Evolutionary conservation across 1,140 invertebrate species (phyloP).

Genomic region (Augochlora pura): DNA sequence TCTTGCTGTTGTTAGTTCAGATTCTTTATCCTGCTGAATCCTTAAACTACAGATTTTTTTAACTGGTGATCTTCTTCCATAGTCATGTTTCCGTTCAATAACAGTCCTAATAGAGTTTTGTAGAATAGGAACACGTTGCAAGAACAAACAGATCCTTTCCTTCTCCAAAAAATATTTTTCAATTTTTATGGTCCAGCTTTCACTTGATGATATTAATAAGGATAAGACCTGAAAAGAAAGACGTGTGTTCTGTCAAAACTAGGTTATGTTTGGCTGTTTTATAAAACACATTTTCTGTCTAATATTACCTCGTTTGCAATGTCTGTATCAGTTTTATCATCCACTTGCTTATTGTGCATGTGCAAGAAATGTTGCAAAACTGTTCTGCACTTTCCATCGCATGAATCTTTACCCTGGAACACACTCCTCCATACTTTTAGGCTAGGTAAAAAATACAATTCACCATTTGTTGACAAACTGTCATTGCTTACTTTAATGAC

Average conservation of each 20-base stretch:
- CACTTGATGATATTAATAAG: conserved; percentile 57
- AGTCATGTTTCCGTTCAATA: conserved; percentile 48
- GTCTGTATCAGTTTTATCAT: conserved; percentile 35
- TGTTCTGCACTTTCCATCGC: conserved; percentile 47
- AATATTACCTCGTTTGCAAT: conserved; percentile 61
- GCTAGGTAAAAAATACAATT: conserved; percentile 79
- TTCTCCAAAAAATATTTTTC: conserved; percentile 57
- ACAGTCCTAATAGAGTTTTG: conserved; percentile 54
- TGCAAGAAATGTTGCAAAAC: conserved; percentile 63
- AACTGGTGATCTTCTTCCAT: conserved; percentile 54
- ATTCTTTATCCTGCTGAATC: conserved; percentile 63
- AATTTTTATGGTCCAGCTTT: conserved; percentile 64
- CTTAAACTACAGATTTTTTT: conserved; percentile 51
- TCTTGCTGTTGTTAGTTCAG: conserved; percentile 72
- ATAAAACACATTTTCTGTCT: conserved; percentile 12
- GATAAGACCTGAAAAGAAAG: conserved; percentile 60
- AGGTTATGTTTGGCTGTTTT: conserved; percentile 38
- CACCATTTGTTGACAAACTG: conserved; percentile 77
- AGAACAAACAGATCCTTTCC: conserved; percentile 65
- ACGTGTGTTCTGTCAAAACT: conserved; percentile 19
- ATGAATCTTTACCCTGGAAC: conserved; percentile 22
- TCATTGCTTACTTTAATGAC: conserved; percentile 79
- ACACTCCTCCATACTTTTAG: conserved; percentile 79
- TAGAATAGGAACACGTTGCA: conserved; percentile 62
- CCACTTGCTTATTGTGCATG: not conserved